Percentiles rank a stretch among this genome's conserved stretches.
Conservation (phyloP, 1,140 invertebrate genomes). For the Tribolium madens region DNA sequence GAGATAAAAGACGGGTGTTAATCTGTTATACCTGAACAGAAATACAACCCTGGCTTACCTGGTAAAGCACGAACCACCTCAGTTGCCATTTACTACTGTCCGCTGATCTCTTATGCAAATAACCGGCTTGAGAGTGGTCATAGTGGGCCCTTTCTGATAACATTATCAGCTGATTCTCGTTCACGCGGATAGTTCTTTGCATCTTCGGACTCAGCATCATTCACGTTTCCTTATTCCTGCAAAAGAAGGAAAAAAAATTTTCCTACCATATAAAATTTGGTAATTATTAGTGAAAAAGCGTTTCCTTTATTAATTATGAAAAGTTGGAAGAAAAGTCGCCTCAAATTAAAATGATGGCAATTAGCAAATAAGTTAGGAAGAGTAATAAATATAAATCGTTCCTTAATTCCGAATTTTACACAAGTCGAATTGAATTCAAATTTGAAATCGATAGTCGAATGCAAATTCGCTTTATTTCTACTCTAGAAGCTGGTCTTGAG, state of each 20-base stretch:
- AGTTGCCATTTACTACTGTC: slow-evolving; percentile 92
- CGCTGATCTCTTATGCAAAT: slow-evolving; percentile 87
- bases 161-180: slow-evolving; percentile 84
- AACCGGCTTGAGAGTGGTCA: slow-evolving; percentile 81
- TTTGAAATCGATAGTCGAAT: slow-evolving; percentile 1
- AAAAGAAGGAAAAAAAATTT: slow-evolving; percentile 20
- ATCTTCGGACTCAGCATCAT: slow-evolving; percentile 84
- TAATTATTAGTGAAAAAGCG: slow-evolving; percentile 1
- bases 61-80: slow-evolving; percentile 91
- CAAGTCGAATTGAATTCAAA: slow-evolving; percentile 23
- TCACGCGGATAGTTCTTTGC: slow-evolving; percentile 85
- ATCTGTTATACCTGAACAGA: neutral
- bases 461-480: neutral
- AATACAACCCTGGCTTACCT: slow-evolving; percentile 70
- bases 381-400: neutral
- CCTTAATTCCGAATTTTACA: neutral
- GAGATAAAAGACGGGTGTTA: neutral
- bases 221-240: slow-evolving; percentile 43
- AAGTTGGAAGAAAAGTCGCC: slow-evolving; percentile 3
- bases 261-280: neutral
- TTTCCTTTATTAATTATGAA: slow-evolving; percentile 27
- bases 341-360: neutral
- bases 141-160: slow-evolving; percentile 86
- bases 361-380: slow-evolving; percentile 1
- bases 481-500: neutral